Percentiles rank a stretch among this genome's conserved stretches.
Conservation (phyloP, 2,888 invertebrate genomes). For the Esperia sulphurella region DNA sequence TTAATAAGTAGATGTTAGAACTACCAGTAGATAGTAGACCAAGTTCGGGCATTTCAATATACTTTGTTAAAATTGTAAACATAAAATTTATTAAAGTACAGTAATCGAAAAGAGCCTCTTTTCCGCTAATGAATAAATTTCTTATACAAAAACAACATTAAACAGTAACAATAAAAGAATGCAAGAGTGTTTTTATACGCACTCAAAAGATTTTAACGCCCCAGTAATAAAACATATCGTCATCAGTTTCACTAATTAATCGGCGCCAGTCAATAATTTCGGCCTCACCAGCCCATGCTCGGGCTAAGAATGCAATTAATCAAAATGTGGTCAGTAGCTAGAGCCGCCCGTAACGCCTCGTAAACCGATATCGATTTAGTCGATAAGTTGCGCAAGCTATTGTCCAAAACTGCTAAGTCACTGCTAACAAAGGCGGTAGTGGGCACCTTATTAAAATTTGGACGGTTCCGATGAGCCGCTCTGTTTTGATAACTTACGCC, state of each 20-base stretch:
- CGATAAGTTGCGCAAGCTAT: slow-evolving; percentile 77
- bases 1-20: too few species aligned
- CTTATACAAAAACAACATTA: slow-evolving; percentile 32
- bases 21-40: too few species aligned
- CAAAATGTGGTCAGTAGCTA: slow-evolving; percentile 77
- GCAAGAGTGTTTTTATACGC: slow-evolving; percentile 42
- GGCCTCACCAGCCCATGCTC: slow-evolving; percentile 38
- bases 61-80: too few species aligned
- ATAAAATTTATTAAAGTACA: neutral
- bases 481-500: slow-evolving; percentile 73
- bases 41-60: too few species aligned
- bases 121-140: neutral
- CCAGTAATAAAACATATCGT: slow-evolving; percentile 49
- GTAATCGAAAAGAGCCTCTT: neutral
- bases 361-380: slow-evolving; percentile 77
- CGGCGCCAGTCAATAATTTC: slow-evolving; percentile 69
- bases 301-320: slow-evolving; percentile 73
- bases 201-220: slow-evolving; percentile 54
- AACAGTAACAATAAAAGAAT: slow-evolving; percentile 32
- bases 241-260: slow-evolving; percentile 71
- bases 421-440: slow-evolving; percentile 73
- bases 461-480: slow-evolving; percentile 68
- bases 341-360: slow-evolving; percentile 73
- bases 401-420: slow-evolving; percentile 71
- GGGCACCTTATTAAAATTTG: slow-evolving; percentile 78